Evolutionary conservation across 2,113 vertebrate species (phyloP).

Genomic region (Spheniscus mendiculus): DNA sequence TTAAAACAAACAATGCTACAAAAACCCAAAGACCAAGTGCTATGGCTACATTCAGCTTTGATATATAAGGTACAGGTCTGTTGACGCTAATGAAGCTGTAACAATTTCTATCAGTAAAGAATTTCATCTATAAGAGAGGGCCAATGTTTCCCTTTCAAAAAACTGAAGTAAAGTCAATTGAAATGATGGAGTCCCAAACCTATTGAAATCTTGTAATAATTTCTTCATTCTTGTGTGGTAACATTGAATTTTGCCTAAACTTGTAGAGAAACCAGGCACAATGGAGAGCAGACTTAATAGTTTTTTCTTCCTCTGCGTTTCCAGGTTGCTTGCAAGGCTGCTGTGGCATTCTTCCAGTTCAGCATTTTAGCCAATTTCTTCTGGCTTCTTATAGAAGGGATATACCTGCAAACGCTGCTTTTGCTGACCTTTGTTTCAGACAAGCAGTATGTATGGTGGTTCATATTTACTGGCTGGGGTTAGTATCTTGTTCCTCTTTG

Average conservation of each 20-base stretch:
- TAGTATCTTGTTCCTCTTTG: conserved; percentile 10
- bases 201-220: neutral
- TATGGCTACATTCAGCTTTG: neutral
- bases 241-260: neutral
- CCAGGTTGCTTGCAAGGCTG: conserved; percentile 83
- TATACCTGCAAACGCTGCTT: conserved; percentile 89
- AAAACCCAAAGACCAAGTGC: neutral
- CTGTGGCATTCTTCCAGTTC: conserved; percentile 88
- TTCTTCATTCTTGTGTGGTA: neutral
- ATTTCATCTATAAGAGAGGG: neutral
- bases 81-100: neutral
- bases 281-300: neutral
- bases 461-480: conserved; percentile 90
- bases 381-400: conserved; percentile 90
- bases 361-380: conserved; percentile 91
- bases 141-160: neutral
- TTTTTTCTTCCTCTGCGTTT: neutral
- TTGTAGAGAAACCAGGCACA: neutral
- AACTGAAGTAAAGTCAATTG: neutral
- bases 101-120: neutral
- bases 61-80: neutral
- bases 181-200: neutral
- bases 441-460: conserved; percentile 90
- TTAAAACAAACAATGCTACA: too few relatives aligned
- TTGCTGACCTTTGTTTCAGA: conserved; percentile 86